Evolutionary conservation across 2,888 invertebrate species (phyloP).

Genomic region (Dolomedes plantarius): DNA sequence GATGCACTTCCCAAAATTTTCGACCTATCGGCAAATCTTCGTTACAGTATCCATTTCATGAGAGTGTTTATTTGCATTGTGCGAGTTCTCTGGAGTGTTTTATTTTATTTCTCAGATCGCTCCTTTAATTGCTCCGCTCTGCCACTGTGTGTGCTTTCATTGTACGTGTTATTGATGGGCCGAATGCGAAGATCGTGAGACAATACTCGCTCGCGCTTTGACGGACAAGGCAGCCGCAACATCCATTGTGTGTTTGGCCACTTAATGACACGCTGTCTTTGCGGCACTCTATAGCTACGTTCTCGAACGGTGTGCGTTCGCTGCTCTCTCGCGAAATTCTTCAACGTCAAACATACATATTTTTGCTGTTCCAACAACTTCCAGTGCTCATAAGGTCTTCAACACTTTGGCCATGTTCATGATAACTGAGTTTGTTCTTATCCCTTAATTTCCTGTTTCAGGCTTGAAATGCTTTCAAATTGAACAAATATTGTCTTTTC

Average conservation of each 20-base stretch:
- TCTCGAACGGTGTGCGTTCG: background rate
- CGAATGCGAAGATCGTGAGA: slow-evolving; percentile 39
- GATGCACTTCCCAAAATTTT: background rate
- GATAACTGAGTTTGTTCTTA: no score
- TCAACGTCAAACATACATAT: background rate
- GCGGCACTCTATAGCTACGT: slow-evolving; percentile 22
- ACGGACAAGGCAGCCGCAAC: slow-evolving; percentile 38
- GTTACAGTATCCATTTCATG: background rate
- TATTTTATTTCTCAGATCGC: slow-evolving; percentile 20
- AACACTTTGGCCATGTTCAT: no score
- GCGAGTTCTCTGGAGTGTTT: slow-evolving; percentile 16
- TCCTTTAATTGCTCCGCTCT: slow-evolving; percentile 53
- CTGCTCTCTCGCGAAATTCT: background rate
- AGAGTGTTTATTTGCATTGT: slow-evolving; percentile 44
- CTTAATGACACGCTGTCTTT: slow-evolving; percentile 47
- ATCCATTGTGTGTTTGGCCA: slow-evolving; percentile 61
- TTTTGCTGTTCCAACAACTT: background rate
- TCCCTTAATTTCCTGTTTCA: no score
- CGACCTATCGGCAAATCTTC: no score
- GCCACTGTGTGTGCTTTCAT: slow-evolving; percentile 22
- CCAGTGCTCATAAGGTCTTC: no score
- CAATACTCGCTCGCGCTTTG: slow-evolving; percentile 27
- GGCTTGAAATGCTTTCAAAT: no score
- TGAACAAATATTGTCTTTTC: no score
- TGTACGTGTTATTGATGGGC: slow-evolving; percentile 65